These are phyloP conservation scores for Caenorhabditis sulstoni DNA, from an alignment of 2,888 invertebrate species.

Conservation along the genomic window DNA sequence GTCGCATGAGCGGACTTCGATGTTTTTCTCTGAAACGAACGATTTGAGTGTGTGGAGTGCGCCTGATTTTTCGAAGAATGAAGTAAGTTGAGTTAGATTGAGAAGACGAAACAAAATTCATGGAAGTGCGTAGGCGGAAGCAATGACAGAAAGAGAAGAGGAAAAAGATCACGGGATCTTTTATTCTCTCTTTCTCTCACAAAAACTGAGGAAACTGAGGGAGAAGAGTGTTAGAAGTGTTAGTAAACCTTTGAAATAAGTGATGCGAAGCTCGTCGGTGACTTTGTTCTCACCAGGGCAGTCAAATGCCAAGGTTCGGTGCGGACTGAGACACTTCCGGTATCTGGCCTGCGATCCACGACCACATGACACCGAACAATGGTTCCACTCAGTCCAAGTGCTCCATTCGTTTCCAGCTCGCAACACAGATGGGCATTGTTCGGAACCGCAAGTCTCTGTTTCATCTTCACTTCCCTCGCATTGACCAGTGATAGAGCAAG, in stretches of 20 bases:
- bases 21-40: slow-evolving; percentile 77
- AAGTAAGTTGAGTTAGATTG: slow-evolving; percentile 6
- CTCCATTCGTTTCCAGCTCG: slow-evolving; percentile 71
- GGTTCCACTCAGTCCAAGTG: slow-evolving; percentile 75
- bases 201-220: slow-evolving; percentile 1
- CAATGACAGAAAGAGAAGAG: not conserved
- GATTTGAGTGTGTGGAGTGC: too few relatives aligned
- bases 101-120: not conserved
- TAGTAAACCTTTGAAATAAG: slow-evolving; percentile 65
- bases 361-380: slow-evolving; percentile 77
- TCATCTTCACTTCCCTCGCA: slow-evolving; percentile 75
- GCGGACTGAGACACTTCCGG: slow-evolving; percentile 76
- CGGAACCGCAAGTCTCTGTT: slow-evolving; percentile 68
- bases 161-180: slow-evolving; percentile 4
- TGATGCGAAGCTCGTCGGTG: slow-evolving; percentile 64
- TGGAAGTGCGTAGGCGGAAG: slow-evolving; percentile 9
- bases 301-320: slow-evolving; percentile 76
- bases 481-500: slow-evolving; percentile 72
- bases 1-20: slow-evolving; percentile 78
- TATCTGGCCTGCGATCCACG: slow-evolving; percentile 77
- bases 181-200: slow-evolving; percentile 14
- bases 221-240: slow-evolving; percentile 40
- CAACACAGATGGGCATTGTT: slow-evolving; percentile 68
- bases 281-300: slow-evolving; percentile 74
- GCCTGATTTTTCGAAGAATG: not conserved